Evolutionary conservation across 2,797 vertebrate genomes (phyloP), one percentile per base, ranked within the genome.

Genomic region (Diglossa cyanea): DNA sequence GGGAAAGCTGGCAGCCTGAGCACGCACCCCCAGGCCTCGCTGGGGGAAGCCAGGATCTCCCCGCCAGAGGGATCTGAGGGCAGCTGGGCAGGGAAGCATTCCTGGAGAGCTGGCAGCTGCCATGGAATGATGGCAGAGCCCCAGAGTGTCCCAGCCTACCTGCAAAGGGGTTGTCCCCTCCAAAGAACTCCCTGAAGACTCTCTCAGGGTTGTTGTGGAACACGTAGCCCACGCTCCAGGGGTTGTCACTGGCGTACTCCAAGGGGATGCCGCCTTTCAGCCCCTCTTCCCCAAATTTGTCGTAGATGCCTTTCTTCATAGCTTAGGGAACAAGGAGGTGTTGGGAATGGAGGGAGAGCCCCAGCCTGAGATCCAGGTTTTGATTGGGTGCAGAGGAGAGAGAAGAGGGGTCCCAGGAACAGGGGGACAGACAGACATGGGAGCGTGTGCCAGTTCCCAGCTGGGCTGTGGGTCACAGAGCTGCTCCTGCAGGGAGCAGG

Each of bases 281-380:
- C 24, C 99, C 99, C 47, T 99, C 98, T 37, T 98, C 98, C 14
- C 99, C 99, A 96, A 99, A 99, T 90, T 99, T 99, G 95, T 99
- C 99, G 16, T 99, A 99, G 13, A 98, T 98, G 42, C 98, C 98
- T 97, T 98, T 99, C 97, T 99, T 99, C 94, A 96, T 96, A 54
- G 98, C 99, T 96, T 99, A 95, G 85, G 72, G 60, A 62, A 33
- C 39, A 82, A 62, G 71, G 42, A 91, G 60, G 14, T 4, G 67
- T 7, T n/a, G 20, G 51, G 14, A 80, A 70, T 1, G 4, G 39
- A 25, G 40, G 19, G 23, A 35, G 3, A 28, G 21, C 13, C 31
- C 40, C 45, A 11, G 47, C 26, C 50, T 20, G 25, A 61, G n/a
- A 9, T 11, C 8, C 44, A 42, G 40, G 47, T 4, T 71, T 21